phyloP scores from a whole-genome alignment of 92 coral and sea anemone genomes.

The Palythoa heliodiscus region DNA sequence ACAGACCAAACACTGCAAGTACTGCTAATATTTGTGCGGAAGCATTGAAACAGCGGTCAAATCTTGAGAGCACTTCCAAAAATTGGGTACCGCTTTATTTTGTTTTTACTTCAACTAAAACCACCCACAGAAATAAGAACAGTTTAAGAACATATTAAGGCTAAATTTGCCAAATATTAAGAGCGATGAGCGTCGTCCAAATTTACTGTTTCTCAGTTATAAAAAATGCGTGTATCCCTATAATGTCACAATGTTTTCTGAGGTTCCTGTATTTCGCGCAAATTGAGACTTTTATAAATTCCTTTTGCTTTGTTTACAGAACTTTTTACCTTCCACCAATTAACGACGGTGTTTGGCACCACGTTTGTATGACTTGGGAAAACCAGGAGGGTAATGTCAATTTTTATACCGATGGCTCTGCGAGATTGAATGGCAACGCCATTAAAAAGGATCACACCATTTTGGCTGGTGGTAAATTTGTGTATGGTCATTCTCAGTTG shows the following conservation, averaged over 20 bases:
- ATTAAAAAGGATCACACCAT: constrained; percentile 7
- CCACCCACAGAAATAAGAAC: too few species aligned
- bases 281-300: too few species aligned
- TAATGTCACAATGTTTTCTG: too few species aligned
- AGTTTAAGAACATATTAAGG: too few species aligned
- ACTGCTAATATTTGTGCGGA: not conserved
- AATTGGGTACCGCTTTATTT: too few species aligned
- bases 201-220: too few species aligned
- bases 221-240: too few species aligned
- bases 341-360: constrained; percentile 34
- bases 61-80: not conserved
- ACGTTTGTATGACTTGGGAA: constrained; percentile 19
- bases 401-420: constrained; percentile 2
- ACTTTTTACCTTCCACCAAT: constrained; percentile 21
- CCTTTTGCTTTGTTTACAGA: not conserved
- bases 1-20: too few species aligned
- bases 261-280: too few species aligned
- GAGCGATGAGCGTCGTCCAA: too few species aligned
- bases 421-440: not conserved
- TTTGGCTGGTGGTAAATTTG: not conserved
- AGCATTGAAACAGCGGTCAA: not conserved
- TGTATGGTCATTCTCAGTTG: constrained; percentile 26
- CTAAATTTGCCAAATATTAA: too few species aligned
- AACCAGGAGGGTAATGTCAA: not conserved
- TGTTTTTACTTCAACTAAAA: too few species aligned